Base-by-base conservation (phyloP, 2,113 vertebrate species). In the Vombatus ursinus region DNA sequence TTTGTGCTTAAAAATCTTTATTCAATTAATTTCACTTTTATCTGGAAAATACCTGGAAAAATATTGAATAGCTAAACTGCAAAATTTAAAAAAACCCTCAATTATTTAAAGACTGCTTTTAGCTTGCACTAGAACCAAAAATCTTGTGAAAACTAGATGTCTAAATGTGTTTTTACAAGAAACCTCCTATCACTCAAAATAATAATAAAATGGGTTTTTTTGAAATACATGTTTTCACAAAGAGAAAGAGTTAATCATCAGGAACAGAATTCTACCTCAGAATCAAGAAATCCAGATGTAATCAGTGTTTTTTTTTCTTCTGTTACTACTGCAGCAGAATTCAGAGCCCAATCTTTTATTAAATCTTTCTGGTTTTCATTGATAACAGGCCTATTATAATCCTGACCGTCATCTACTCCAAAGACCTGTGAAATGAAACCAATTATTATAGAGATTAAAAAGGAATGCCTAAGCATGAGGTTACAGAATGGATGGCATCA, bases 361-460 rank as follows among this genome's bases (percentile, higher is more conserved):
- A 98, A 98, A 98, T 99, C 98, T 98, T 98, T 99, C 98, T 98
- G 98, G 96, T 98, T 99, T 96, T 99, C 99, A 97, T 97, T 98
- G 96, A 98, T 98, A 84, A 98, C 97, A 98, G 99, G 96, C 98
- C 99, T 99, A 98, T 99, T 99, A 98, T 99, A 99, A 98, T 99
- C 99, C 98, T 99, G 99, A 98, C 99, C 99, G 98, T 98, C 99
- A 98, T 99, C 99, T 98, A 99, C 99, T 97, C 99, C 99, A 98
- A 99, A 99, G 96, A 99, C 99, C 99, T 99, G 98, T 61, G 97
- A 98, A 98, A 98, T 95, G 97, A 98, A 98, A 98, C 97, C 98
- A 98, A 98, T 90, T 97, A 98, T 98, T 98, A 98, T 68, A 98
- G 91, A 98, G 93, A 97, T 98, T 98, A 98, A 95, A 95, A 98